A percentile compares a stretch with the other conserved stretches of the same genome.
Conservation (phyloP, 2,113 vertebrate genomes). For the Corythoichthys haematopterus region DNA sequence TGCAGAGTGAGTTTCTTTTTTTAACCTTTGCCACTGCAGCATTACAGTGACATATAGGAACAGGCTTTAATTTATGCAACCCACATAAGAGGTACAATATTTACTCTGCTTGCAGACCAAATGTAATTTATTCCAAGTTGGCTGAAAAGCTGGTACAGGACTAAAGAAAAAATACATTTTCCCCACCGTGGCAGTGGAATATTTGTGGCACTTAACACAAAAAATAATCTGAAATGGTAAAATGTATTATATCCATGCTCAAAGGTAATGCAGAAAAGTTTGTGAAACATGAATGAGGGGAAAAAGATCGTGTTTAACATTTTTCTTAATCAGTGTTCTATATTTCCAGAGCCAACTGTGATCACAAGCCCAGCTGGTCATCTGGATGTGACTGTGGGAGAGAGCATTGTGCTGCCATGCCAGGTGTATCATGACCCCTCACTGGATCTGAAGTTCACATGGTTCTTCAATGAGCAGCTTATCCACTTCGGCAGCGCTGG, state of each 20-base stretch:
- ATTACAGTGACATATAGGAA: slow-evolving; percentile 22
- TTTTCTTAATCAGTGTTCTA: slow-evolving; percentile 9
- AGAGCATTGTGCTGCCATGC: slow-evolving; percentile 92
- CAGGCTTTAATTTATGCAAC: slow-evolving; percentile 25
- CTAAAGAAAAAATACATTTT: slow-evolving; percentile 4
- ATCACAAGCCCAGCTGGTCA: slow-evolving; percentile 86
- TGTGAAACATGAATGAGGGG: neutral
- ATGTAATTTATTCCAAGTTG: slow-evolving; percentile 42
- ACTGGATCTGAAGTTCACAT: slow-evolving; percentile 87
- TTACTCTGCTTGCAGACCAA: slow-evolving; percentile 15
- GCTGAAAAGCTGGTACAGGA: slow-evolving; percentile 10
- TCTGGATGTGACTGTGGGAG: slow-evolving; percentile 91
- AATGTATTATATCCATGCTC: neutral
- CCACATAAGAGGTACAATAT: slow-evolving; percentile 22
- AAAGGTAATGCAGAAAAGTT: neutral
- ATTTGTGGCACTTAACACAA: slow-evolving; percentile 5
- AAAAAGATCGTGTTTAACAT: neutral
- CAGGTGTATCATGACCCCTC: slow-evolving; percentile 91
- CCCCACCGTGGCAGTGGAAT: slow-evolving; percentile 15
- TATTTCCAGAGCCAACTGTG: slow-evolving; percentile 77
- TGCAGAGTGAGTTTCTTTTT: slow-evolving; percentile 34
- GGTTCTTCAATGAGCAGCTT: slow-evolving; percentile 89
- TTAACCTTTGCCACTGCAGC: slow-evolving; percentile 2
- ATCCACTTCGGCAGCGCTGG: slow-evolving; percentile 89
- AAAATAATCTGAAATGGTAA: neutral